phyloP scores from a whole-genome alignment of 2,888 invertebrate genomes.

The Elmis aenea region DNA sequence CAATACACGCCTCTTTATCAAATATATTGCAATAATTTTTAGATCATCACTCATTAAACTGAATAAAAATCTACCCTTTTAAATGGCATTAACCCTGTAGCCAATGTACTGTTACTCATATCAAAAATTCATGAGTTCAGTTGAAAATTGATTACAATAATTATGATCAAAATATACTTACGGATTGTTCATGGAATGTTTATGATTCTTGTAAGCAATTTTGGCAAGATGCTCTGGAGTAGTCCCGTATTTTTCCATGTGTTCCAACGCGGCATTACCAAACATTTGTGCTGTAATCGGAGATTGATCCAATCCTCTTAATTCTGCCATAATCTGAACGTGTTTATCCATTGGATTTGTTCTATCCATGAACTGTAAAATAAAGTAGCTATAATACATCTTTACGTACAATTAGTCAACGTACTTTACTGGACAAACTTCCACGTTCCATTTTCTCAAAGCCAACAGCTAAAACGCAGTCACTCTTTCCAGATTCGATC shows the following conservation, averaged over 20 bases:
- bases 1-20: no score
- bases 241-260: conserved; percentile 94
- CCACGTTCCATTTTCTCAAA: conserved; percentile 99
- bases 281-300: conserved; percentile 95
- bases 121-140: no score
- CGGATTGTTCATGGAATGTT: conserved; percentile 95
- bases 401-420: no score
- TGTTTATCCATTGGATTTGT: conserved; percentile 88
- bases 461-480: conserved; percentile 88
- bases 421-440: conserved; percentile 70
- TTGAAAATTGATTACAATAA: conserved; percentile 7
- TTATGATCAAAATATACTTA: no score
- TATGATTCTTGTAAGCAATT: conserved; percentile 96
- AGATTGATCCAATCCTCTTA: conserved; percentile 72
- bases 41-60: no score
- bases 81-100: conserved; percentile 4
- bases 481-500: conserved; percentile 79
- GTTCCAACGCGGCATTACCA: conserved; percentile 92
- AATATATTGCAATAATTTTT: no score
- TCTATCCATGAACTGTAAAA: conserved; percentile 64
- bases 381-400: no score
- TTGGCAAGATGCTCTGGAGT: conserved; percentile 92
- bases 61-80: not conserved
- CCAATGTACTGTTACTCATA: conserved; percentile 5
- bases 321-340: conserved; percentile 76